Conservation (phyloP, 2,113 vertebrate species). For the Upupa epops region DNA sequence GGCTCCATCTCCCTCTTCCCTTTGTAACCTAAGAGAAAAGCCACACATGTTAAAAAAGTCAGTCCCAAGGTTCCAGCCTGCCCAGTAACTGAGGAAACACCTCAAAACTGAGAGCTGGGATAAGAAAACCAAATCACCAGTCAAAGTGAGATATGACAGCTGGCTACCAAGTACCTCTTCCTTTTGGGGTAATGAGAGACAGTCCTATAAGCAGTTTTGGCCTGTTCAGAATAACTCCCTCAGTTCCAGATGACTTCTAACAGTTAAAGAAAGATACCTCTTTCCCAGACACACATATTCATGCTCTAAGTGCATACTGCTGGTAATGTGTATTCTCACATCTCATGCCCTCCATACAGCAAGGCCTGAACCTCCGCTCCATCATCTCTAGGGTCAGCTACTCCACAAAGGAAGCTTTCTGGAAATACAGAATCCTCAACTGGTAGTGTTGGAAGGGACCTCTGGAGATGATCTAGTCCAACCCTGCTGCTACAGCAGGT, state of each 20-base stretch:
- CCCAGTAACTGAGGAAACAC: not conserved
- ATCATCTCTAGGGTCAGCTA: not conserved
- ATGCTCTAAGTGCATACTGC: not conserved
- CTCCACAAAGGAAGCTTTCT: not conserved
- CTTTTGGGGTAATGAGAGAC: not conserved
- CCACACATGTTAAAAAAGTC: accelerated
- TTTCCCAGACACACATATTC: not conserved
- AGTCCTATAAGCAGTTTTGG: not conserved
- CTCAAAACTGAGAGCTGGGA: accelerated
- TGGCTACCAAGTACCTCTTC: not conserved
- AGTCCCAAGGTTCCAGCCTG: not conserved
- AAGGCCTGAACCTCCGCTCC: not conserved
- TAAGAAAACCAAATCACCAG: not conserved
- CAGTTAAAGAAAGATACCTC: not conserved
- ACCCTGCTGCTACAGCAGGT: no score
- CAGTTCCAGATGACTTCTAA: not conserved
- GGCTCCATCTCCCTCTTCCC: constrained; percentile 88
- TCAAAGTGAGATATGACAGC: not conserved
- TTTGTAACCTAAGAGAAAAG: constrained; percentile 76
- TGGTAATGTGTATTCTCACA: not conserved
- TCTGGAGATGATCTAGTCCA: no score
- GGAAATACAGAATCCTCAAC: not conserved
- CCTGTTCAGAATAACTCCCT: not conserved
- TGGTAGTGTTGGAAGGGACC: not conserved
- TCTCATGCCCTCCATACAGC: not conserved